phyloP scores from a whole-genome alignment of 2,797 vertebrate species.

The Hoplostethus mediterraneus region DNA sequence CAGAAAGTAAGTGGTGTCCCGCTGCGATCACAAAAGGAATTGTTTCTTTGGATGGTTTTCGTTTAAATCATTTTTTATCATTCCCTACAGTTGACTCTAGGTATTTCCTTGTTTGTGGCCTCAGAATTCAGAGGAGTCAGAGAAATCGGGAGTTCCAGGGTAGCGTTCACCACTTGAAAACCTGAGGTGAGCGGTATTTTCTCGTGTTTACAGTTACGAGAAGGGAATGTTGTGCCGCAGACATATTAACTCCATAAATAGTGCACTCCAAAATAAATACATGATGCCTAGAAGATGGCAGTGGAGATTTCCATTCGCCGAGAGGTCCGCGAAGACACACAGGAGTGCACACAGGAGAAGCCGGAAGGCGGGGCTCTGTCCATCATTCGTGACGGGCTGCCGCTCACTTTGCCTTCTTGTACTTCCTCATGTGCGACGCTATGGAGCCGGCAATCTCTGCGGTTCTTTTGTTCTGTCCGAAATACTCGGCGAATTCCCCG shows the following conservation, averaged over 20 bases:
- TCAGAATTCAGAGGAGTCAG: not conserved
- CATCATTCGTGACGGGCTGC: not conserved
- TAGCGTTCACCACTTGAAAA: not conserved
- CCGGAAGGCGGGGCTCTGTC: not conserved
- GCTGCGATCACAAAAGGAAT: no score
- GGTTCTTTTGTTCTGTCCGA: conserved; percentile 93
- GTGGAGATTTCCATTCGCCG: not conserved
- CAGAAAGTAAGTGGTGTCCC: no score
- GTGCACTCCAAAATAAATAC: conserved; percentile 45
- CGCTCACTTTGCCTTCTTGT: conserved; percentile 51
- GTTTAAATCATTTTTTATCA: not conserved
- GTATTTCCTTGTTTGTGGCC: not conserved
- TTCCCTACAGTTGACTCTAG: not conserved
- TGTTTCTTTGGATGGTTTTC: no score
- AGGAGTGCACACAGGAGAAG: not conserved
- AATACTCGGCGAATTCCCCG: conserved; percentile 93
- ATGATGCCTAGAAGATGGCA: not conserved
- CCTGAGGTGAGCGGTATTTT: no score
- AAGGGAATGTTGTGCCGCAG: conserved; percentile 19
- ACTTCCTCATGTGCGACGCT: conserved; percentile 90
- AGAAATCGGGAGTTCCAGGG: not conserved
- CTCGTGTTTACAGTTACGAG: no score
- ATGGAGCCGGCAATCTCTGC: conserved; percentile 88
- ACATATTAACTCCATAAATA: conserved; percentile 1
- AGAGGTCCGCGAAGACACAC: no score